Evolutionary conservation across 1,140 invertebrate genomes (phyloP).

Genomic region (Neodiprion pinetum): DNA sequence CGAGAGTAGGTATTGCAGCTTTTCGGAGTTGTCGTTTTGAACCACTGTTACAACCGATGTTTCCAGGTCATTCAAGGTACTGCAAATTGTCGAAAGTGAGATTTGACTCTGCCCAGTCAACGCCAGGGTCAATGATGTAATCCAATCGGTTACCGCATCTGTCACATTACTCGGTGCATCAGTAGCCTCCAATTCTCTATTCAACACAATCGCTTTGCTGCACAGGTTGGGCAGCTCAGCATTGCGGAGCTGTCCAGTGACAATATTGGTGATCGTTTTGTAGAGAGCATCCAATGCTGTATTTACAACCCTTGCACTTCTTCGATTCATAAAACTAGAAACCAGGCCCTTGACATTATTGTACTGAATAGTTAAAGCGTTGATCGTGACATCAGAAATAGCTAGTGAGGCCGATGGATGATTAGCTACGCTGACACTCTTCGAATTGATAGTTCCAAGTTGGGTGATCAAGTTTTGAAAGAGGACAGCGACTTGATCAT

Average conservation of each 20-base stretch:
- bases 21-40: neutral
- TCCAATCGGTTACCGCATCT: neutral
- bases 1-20: neutral
- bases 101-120: neutral
- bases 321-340: neutral
- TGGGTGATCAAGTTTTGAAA: neutral
- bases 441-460: neutral
- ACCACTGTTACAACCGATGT: neutral
- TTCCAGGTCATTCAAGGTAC: slow-evolving; percentile 1
- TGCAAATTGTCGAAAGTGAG: neutral
- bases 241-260: neutral
- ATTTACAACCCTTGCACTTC: neutral
- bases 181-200: neutral
- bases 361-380: neutral
- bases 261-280: neutral
- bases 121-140: neutral
- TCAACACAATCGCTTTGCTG: neutral
- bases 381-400: neutral
- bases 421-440: neutral
- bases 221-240: neutral
- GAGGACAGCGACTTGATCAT: neutral
- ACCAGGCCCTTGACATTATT: neutral
- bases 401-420: neutral
- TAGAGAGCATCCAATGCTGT: neutral
- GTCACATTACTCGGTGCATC: neutral